Evolutionary conservation across 2,797 vertebrate species (phyloP).

Genomic region (Falco rusticolus): DNA sequence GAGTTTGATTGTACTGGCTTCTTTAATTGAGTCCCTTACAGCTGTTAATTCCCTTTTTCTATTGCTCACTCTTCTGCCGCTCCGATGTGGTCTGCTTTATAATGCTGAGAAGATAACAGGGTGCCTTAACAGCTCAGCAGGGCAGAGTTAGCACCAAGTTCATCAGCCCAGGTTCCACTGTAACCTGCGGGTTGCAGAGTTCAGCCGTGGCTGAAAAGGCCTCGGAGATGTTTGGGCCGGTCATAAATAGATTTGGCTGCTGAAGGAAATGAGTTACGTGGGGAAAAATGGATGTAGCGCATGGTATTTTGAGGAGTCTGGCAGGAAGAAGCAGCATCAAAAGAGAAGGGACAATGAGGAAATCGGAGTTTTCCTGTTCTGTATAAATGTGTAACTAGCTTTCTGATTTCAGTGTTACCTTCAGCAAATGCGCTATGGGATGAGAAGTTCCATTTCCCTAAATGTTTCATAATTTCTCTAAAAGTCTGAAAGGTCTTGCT

Average conservation of each 20-base stretch:
- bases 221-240: not conserved
- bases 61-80: not conserved
- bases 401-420: not conserved
- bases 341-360: slow-evolving; percentile 19
- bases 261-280: not conserved
- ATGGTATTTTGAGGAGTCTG: slow-evolving; percentile 1
- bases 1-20: not conserved
- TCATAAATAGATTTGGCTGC: not conserved
- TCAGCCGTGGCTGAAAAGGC: not conserved
- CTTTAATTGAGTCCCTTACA: not conserved
- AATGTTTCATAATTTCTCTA: not conserved
- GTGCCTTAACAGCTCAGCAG: not conserved
- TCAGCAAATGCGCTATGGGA: too few species aligned
- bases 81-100: not conserved
- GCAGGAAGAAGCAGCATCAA: slow-evolving; percentile 34
- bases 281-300: not conserved
- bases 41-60: not conserved
- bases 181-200: not conserved
- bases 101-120: not conserved
- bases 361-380: slow-evolving; percentile 10
- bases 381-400: not conserved
- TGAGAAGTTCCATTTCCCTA: not conserved
- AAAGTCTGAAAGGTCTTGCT: not conserved
- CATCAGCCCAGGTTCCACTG: not conserved
- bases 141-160: not conserved